Evolutionary conservation across 1,140 invertebrate species (phyloP).

Genomic region (Chlorops oryzae): DNA sequence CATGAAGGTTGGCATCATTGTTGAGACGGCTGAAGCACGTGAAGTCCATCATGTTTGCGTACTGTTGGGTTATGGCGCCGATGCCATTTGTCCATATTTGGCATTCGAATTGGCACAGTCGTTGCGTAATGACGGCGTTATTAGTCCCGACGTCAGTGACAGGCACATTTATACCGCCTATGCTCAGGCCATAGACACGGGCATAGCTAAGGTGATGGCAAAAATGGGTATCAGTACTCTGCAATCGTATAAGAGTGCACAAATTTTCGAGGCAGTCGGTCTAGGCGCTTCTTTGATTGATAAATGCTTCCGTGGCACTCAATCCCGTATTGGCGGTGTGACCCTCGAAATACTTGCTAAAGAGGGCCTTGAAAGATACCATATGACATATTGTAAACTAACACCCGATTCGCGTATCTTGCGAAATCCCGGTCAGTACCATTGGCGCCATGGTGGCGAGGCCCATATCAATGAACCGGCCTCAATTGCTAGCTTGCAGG

Average conservation of each 20-base stretch:
- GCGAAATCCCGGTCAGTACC: slow-evolving; percentile 89
- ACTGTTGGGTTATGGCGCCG: slow-evolving; percentile 92
- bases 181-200: slow-evolving; percentile 64
- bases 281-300: slow-evolving; percentile 87
- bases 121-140: slow-evolving; percentile 72
- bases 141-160: slow-evolving; percentile 71
- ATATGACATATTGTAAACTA: slow-evolving; percentile 67
- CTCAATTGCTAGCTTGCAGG: slow-evolving; percentile 87
- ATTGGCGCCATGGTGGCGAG: slow-evolving; percentile 95
- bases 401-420: slow-evolving; percentile 73
- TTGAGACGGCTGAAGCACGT: slow-evolving; percentile 90
- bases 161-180: slow-evolving; percentile 70
- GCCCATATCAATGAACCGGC: slow-evolving; percentile 96
- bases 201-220: slow-evolving; percentile 87
- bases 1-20: slow-evolving; percentile 91
- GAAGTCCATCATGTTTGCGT: slow-evolving; percentile 98
- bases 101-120: slow-evolving; percentile 87
- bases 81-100: slow-evolving; percentile 95
- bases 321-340: slow-evolving; percentile 90
- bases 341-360: slow-evolving; percentile 82
- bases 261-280: slow-evolving; percentile 99
- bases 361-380: slow-evolving; percentile 81
- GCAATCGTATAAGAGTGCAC: slow-evolving; percentile 98
- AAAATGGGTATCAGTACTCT: slow-evolving; percentile 99
- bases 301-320: slow-evolving; percentile 91